Evolutionary conservation across 2,113 vertebrate genomes (phyloP).

Genomic region (Hemibagrus wyckioides): DNA sequence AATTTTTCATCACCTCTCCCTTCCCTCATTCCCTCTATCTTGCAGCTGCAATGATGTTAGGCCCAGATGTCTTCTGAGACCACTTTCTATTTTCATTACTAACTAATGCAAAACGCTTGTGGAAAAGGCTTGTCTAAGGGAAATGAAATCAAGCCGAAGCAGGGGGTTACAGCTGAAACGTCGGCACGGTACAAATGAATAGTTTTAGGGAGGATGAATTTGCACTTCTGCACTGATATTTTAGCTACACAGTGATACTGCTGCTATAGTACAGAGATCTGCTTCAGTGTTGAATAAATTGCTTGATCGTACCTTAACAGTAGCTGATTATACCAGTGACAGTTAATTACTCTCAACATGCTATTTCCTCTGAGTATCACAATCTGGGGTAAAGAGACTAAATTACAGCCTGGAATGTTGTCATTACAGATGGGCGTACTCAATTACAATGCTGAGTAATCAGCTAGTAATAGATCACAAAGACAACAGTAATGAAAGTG

Average conservation of each 20-base stretch:
- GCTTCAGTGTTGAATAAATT: conserved; percentile 24
- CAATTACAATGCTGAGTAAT: conserved; percentile 41
- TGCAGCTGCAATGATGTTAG: conserved; percentile 28
- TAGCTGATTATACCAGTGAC: conserved; percentile 50
- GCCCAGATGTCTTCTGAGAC: conserved; percentile 33
- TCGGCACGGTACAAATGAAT: not conserved
- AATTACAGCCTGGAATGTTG: conserved; percentile 52
- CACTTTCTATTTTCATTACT: conserved; percentile 41
- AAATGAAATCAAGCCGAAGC: conserved; percentile 26
- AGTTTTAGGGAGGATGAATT: not conserved
- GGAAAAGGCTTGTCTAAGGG: conserved; percentile 24
- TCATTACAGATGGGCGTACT: conserved; percentile 45
- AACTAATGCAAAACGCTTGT: conserved; percentile 33
- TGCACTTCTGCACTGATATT: not conserved
- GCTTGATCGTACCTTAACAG: conserved; percentile 35
- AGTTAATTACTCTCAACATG: conserved; percentile 53
- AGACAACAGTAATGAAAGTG: conserved; percentile 32
- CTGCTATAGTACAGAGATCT: not conserved
- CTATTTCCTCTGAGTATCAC: conserved; percentile 51
- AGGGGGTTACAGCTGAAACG: not conserved
- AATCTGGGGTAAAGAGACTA: conserved; percentile 47
- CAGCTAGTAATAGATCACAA: conserved; percentile 20
- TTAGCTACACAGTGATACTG: not conserved
- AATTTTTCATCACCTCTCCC: conserved; percentile 19
- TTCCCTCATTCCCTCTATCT: not conserved